Evolutionary conservation across 2,797 vertebrate species (phyloP), one percentile per base, ranked within the genome.

Genomic region (Scolopax bukidnonensis): DNA sequence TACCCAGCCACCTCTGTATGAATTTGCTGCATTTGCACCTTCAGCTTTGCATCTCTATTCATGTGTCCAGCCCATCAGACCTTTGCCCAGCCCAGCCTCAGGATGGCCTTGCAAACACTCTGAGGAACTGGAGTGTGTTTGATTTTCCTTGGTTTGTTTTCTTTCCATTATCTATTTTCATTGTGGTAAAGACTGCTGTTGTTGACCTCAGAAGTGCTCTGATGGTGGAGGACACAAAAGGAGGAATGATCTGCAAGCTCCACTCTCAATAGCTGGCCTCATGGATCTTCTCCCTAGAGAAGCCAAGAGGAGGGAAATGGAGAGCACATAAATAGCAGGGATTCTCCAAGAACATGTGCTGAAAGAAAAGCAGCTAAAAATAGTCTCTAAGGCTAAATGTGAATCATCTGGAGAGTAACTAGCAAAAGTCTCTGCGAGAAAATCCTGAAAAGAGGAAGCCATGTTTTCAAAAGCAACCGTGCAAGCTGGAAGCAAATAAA

Each of bases 331-430:
- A 90, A 94, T 82, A 93, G 78, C 68, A 64, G 84, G 50, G 56
- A 61, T 81, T 89, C 84, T 92, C 84, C 88, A 87, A 83, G 78
- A 97, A 84, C 30, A 12, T 43, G 57, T 83, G 64, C 84, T 82
- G 91, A 61, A 95, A 94, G 84, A 87, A 95, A 84, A 68, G 56
- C 48, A 79, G 77, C 93, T 95, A 79, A 91, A 95, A 96, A 93
- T 97, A 96, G 71, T 40, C 84, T 82, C 21, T 61, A 16, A 57
- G 77, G 77, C 57, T 90, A 93, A 90, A 94, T 89, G 81, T 54
- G 78, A 93, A 89, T 96, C 84, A 89, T 84, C 88, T 95, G 95
- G 91, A 95, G 90, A 93, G 57, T n/a, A 90, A 41, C 33, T 32
- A 18, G 6, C 28, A 93, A 41, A 82, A 79, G 51, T 83, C 84